Evolutionary conservation across 2,113 vertebrate genomes (phyloP), one percentile per base, ranked within the genome.

Genomic region (Chaetura pelagica): DNA sequence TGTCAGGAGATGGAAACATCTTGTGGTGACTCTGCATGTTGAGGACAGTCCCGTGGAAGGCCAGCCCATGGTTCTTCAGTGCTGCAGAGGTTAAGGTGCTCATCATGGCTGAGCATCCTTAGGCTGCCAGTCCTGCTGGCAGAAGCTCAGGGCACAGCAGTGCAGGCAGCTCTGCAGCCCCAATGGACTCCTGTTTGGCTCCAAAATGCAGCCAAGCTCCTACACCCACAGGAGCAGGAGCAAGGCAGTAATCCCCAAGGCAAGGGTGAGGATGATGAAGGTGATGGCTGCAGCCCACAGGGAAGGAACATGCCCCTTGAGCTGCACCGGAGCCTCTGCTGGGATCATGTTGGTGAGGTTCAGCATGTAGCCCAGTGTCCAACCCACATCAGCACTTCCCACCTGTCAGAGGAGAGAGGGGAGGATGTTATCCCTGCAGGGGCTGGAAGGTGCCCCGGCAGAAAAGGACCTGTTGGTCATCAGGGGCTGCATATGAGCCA

Each of bases 321-420:
- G 49, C 52, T 58, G 14, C 1, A 1, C 66, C 0, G 96, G 96
- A 4, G 34, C 87, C 91, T 99, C 97, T 0, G 97, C 97, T 0
- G 99, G 99, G 93, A 99, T 91, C 96, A 98, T 92, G 90, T 98
- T 98, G 87, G 99, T 99, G 85, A 99, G 94, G 92, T 97, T 98
- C 63, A 99, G 98, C 99, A 99, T 99, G 97, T 99, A 99, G 57
- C 99, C 99, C 90, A 99, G 98, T 0, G 99, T 98, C 99, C 99
- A 99, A 69, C 99, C 99, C 1, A 99, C 76, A 0, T 98, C 98
- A 0, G 98, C 68, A 4, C 97, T 98, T 0, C 97, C 98, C 0
- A 83, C 99, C 99, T 99, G 97, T 42, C 2, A 79, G 4, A 58
- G 7, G 64, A 52, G 32, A 92, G 46, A 83, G n/a, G 44, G 42